phyloP scores from a whole-genome alignment of 2,888 invertebrate species.

The Ophion obscuratus region DNA sequence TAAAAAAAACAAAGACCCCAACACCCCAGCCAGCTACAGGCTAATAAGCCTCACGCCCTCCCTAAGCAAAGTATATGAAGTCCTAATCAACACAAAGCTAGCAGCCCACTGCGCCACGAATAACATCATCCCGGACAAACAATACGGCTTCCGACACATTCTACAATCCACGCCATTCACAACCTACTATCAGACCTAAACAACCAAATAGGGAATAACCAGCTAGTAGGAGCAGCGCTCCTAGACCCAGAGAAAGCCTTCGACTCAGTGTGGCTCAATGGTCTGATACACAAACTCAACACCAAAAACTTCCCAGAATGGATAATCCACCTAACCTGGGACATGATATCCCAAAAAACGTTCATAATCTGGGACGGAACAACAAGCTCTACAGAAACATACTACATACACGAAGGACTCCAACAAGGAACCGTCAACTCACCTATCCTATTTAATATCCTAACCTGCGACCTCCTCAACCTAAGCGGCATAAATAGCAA shows the following conservation, averaged over 20 bases:
- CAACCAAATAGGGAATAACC: not conserved
- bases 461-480: not conserved
- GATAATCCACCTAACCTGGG: not conserved
- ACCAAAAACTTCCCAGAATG: not conserved
- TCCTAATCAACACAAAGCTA: slow-evolving; percentile 39
- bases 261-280: not conserved
- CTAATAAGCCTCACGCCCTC: slow-evolving; percentile 67
- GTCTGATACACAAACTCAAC: not conserved
- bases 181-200: not conserved
- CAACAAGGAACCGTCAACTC: not conserved
- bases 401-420: not conserved
- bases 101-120: too few relatives aligned
- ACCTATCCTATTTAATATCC: not conserved
- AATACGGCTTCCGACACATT: slow-evolving; percentile 21
- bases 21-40: slow-evolving; percentile 59
- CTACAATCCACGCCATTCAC: not conserved
- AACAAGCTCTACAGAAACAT: not conserved
- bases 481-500: not conserved
- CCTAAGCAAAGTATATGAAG: slow-evolving; percentile 67
- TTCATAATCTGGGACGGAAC: not conserved
- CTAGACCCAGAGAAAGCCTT: not conserved
- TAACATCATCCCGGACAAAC: slow-evolving; percentile 53
- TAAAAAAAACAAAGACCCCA: slow-evolving; percentile 59
- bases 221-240: not conserved
- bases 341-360: not conserved